Percentiles rank a stretch among this genome's conserved stretches.
phyloP scores from a whole-genome alignment of 2,113 vertebrate species.

The Atractosteus spatula region DNA sequence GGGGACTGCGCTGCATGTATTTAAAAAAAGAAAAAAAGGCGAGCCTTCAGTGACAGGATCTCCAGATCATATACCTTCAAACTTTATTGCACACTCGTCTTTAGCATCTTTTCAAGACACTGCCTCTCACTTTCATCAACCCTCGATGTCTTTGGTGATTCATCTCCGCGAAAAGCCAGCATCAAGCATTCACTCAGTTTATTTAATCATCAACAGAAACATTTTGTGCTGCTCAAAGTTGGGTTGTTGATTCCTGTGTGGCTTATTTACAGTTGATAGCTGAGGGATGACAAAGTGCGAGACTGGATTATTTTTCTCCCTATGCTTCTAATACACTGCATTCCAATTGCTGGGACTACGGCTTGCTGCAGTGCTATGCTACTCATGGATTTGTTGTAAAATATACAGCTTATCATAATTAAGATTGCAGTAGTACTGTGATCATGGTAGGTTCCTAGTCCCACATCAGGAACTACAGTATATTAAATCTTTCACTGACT shows the following conservation, averaged over 20 bases:
- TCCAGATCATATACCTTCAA: not conserved
- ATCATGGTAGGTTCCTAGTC: too few species aligned
- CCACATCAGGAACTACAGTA: too few species aligned
- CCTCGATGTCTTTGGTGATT: not conserved
- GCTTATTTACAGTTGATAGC: not conserved
- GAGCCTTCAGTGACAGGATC: not conserved
- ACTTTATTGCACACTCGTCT: not conserved
- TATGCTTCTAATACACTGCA: not conserved
- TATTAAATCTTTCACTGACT: too few species aligned
- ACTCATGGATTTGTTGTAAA: too few species aligned
- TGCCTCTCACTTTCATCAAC: not conserved
- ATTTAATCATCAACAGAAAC: conserved; percentile 12
- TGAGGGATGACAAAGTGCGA: not conserved
- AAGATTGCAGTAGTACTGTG: not conserved
- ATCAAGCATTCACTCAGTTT: conserved; percentile 3
- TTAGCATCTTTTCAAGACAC: not conserved
- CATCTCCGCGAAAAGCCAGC: not conserved
- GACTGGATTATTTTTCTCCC: not conserved
- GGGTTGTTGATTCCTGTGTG: not conserved
- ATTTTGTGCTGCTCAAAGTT: conserved; percentile 5
- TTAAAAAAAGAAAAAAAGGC: not conserved
- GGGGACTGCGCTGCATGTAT: not conserved
- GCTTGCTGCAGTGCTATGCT: too few species aligned
- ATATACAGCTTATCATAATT: not conserved
- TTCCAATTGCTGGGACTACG: too few species aligned